Base-by-base conservation (phyloP, 2,113 vertebrate genomes). In the Gadus macrocephalus region DNA sequence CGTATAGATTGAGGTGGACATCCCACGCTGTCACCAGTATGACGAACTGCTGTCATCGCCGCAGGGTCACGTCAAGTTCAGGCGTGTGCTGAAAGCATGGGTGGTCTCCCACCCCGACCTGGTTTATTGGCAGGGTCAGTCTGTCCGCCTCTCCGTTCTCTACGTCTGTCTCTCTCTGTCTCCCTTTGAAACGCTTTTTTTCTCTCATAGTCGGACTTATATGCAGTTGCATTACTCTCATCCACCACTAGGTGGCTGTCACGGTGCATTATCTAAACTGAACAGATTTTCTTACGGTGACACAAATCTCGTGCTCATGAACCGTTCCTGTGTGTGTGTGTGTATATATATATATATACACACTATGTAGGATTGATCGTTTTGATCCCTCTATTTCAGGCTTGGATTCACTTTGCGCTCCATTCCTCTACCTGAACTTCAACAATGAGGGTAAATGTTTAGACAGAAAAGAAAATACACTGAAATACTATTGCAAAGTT, bases 61-160 rank as follows among this genome's bases (percentile, higher is more conserved):
- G 5, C 95, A 99, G 86, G 97, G 97, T 69, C 97, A 98, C 79
- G 90, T 93, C 67, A 99, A 99, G 88, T 99, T 98, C 83, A 91
- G 96, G 19, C 93, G 95, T 56, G 96, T 98, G 12, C 76, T 99
- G 77, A 98, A 99, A 86, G 97, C 97, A 59, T 99, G 97, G 97
- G 97, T 99, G 15, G 96, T 99, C 69, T 99, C 97, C 27, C 97
- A 99, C 86, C 94, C 96, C 64, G 93, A 98, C 85, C 91, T 98
- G 74, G 97, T 99, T 38, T 99, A 99, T 82, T 99, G 97, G 97
- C 97, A 99, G 94, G 97, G 97, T 98, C 81, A 86, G 89, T 83
- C 38, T 56, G 42, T 9, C 2, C 12, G 27, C 35, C 15, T 49
- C 5, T 64, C 62, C n/a, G 15, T 64, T 16, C 9, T 35, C 62